Evolutionary conservation across 1,140 invertebrate genomes (phyloP), one percentile per base, ranked within the genome.

Genomic region (Euglossa dilemma): DNA sequence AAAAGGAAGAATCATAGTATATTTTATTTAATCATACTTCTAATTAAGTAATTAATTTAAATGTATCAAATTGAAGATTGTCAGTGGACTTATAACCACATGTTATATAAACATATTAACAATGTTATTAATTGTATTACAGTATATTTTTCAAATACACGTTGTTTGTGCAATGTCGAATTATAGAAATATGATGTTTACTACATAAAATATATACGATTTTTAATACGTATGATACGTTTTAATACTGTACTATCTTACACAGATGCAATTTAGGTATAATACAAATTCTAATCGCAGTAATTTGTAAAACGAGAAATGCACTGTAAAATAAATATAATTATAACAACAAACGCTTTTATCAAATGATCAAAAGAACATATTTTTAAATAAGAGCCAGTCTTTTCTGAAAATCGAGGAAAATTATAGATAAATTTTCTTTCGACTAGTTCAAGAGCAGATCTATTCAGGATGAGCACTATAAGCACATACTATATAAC

Each of bases 381-480:
- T 64, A 45, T 25, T 25, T 43, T 82, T 59, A 57, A 81, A 81
- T 43, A 76, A 67, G 61, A 59, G 61, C 63, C 80, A 82, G 80
- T 76, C 80, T 82, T 82, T 82, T 76, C 20, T n/a, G 16, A 52
- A 50, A 28, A 80, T 80, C 47, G 50, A 74, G n/a, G 59, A 69
- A 47, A 43, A 74, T 81, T 64, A 36, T 75, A 81, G 45, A 59
- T 80, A 72, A 52, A 72, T 43, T 50, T 64, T 81, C 43, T 75
- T 67, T 82, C 73, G 80, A 82, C 80, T 82, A 82, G 80, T 82
- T 67, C 20, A 76, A 67, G 45, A 82, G 52, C 80, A 82, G 80
- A 82, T 82, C 80, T 82, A 76, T 82, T 75, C 54, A 52, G 25
- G 18, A 59, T 82, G 80, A 82, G 63, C 52, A 52, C 57, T 63